Evolutionary conservation across 2,888 invertebrate species (phyloP), one percentile per base, ranked within the genome.

Genomic region (Pediacus dermestoides): DNA sequence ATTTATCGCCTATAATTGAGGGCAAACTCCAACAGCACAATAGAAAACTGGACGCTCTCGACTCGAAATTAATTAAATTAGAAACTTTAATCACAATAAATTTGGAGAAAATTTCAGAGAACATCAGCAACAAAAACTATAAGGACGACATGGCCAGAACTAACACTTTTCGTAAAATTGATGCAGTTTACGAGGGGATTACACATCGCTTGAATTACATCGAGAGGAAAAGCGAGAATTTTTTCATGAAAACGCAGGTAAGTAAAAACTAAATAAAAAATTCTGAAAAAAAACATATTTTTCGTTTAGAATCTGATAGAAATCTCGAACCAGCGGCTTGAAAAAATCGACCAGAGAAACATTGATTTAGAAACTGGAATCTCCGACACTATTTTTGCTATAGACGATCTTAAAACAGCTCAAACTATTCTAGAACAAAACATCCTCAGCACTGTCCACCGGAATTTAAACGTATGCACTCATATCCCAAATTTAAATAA

Each of bases 21-120:
- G 55, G 66, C 11, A 64, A 71, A 48, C 53, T 74, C 18, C 72
- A 73, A 38, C 67, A 65, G 41, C 65, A 71, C 41, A 61, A 64
- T 18, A 55, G 70, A 43, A 64, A 70, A 48, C 54, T 74, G 41
- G 73, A 72, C 32, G 61, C 63, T 11, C 58, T 74, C 13, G 67
- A 63, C 37, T 47, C 46, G 13, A 66, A 70, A 50, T 52, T 73
- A 1, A 61, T 63, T 2, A 52, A 70, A 30, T 44, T 72, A 12
- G 72, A 73, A 49, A 57, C 64, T 1, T 48, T 66, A 21, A 46
- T 70, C 8, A 61, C 62, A 42, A 44, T 63, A 11, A 66, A 67
- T 37, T 52, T 70, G 35, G 67, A 68, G 14, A 64, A 65, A 50
- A 61, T 70, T 26, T 60, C 61, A 2, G 68, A 67, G 53, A 67